A percentile compares a stretch with the other conserved stretches of the same genome.
Conservation (phyloP, 2,888 invertebrate genomes). For the Drosophila neoperkinsi region DNA sequence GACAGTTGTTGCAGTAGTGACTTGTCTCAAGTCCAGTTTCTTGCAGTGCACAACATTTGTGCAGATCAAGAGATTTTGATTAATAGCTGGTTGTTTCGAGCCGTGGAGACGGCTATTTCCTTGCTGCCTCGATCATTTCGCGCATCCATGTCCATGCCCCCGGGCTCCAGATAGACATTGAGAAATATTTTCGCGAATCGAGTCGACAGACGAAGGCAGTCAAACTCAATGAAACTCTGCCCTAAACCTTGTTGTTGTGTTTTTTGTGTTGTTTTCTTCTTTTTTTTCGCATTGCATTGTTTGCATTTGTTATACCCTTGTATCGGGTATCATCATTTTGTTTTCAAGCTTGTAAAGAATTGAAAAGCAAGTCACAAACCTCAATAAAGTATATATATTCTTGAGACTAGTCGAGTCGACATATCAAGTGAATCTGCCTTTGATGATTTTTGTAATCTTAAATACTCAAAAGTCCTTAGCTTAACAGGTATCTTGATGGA, state of each 20-base stretch:
- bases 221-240: constrained; percentile 69
- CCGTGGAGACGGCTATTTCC: constrained; percentile 48
- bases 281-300: constrained; percentile 2
- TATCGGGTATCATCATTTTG: neutral
- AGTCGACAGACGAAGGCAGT: constrained; percentile 68
- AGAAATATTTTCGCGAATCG: constrained; percentile 80
- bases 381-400: neutral
- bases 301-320: neutral
- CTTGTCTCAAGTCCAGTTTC: constrained; percentile 37
- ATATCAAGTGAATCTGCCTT: neutral
- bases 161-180: constrained; percentile 72
- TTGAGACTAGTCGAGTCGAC: neutral
- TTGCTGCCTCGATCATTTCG: constrained; percentile 17
- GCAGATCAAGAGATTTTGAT: constrained; percentile 80
- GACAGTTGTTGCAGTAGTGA: neutral
- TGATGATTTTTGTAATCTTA: neutral
- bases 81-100: constrained; percentile 71
- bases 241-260: constrained; percentile 9
- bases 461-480: neutral
- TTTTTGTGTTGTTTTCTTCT: neutral
- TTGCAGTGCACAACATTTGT: constrained; percentile 67
- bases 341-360: neutral
- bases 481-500: too few species aligned
- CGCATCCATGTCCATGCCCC: constrained; percentile 47
- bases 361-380: neutral